Evolutionary conservation across 2,888 invertebrate genomes (phyloP), one percentile per base, ranked within the genome.

Genomic region (Lithophane socia): DNA sequence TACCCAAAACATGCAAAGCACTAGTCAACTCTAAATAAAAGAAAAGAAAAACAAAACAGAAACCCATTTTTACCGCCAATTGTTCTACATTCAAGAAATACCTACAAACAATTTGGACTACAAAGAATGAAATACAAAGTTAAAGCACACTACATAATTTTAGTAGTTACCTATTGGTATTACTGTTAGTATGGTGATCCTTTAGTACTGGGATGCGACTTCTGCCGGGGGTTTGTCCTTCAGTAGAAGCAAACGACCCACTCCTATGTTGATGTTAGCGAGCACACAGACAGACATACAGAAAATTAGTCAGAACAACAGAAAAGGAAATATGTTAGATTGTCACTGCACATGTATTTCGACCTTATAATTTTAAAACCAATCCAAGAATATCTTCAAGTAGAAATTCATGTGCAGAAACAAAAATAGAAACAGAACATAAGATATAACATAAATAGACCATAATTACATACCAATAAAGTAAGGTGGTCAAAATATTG

Each of bases 131-230:
- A 37, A 37, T 5, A 71, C 80, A 83, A 77, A 42, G 47, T 42
- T 77, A 83, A 86, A 85, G 87, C 85, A 86, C 87, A 87, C 87
- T 87, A 86, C 86, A 77, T 85, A 86, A 83, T 65, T 84, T 84
- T 84, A 88, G 85, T 88, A 87, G 92, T 96, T 96, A 96, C 96
- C 96, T 96, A 96, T 95, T 93, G 73, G 92, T 90, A 92, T 94
- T 96, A 96, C 93, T 94, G 95, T 96, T 95, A 96, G 95, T 95
- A 94, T 93, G 94, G 90, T 95, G 95, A 89, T 96, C 96, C 96
- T 96, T 96, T 91, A 94, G 93, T 89, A 96, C 94, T 84, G 96
- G 96, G 87, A 96, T 96, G 92, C 96, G 96, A 93, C 96, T 96
- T 88, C 95, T 92, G 91, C 96, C 93, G 86, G 96, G 96, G 77